phyloP scores from a whole-genome alignment of 1,140 invertebrate genomes.

The Zaprionus gabonicus region DNA sequence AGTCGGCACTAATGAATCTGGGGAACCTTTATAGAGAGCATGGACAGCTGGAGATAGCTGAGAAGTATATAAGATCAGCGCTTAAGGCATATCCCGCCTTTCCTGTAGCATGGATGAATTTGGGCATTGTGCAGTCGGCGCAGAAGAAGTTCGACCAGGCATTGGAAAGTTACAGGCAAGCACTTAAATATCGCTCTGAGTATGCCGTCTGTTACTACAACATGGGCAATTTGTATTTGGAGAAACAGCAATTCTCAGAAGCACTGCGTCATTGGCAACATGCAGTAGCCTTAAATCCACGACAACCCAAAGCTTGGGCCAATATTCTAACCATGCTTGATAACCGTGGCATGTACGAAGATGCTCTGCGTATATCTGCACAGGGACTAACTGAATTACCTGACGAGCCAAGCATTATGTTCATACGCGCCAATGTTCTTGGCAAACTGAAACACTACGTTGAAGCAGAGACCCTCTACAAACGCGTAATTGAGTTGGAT shows the following conservation, averaged over 20 bases:
- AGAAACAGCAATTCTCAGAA: conserved; percentile 85
- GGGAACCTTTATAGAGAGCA: conserved; percentile 95
- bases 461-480: conserved; percentile 93
- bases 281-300: conserved; percentile 91
- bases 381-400: conserved; percentile 89
- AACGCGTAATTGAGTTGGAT: conserved; percentile 89
- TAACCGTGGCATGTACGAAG: conserved; percentile 89
- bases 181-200: conserved; percentile 89
- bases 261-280: conserved; percentile 91
- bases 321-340: conserved; percentile 95
- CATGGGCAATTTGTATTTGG: conserved; percentile 93
- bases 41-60: conserved; percentile 90
- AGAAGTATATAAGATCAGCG: conserved; percentile 90
- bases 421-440: conserved; percentile 94
- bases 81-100: conserved; percentile 92
- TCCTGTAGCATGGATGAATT: conserved; percentile 98
- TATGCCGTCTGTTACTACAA: conserved; percentile 98
- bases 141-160: conserved; percentile 90
- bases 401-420: conserved; percentile 90
- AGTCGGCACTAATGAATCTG: conserved; percentile 98
- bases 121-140: conserved; percentile 94
- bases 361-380: conserved; percentile 89
- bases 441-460: conserved; percentile 92
- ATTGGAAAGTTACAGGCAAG: conserved; percentile 91
- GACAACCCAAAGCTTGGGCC: conserved; percentile 94